phyloP scores from a whole-genome alignment of 2,113 vertebrate species.

The Cavia aperea region DNA sequence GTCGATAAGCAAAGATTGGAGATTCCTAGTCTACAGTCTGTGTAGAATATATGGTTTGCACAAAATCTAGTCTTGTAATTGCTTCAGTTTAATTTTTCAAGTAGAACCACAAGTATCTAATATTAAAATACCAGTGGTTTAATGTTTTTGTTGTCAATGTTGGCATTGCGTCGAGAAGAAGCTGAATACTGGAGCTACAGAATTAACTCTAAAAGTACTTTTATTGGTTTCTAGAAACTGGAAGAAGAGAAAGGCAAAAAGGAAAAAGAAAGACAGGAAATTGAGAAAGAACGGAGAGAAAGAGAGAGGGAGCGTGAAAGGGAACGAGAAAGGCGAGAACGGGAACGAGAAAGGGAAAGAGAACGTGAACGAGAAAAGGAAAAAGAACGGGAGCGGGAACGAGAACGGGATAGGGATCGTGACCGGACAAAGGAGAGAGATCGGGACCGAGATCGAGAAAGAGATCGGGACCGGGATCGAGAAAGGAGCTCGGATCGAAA shows the following conservation, averaged over 20 bases:
- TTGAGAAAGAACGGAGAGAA: constrained; percentile 94
- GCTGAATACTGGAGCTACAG: constrained; percentile 50
- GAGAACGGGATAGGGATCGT: constrained; percentile 88
- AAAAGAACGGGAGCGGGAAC: constrained; percentile 86
- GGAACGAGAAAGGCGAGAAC: constrained; percentile 93
- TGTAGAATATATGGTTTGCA: constrained; percentile 78
- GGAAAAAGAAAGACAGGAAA: constrained; percentile 95
- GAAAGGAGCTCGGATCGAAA: constrained; percentile 85
- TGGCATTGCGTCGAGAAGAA: constrained; percentile 72
- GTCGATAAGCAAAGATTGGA: constrained; percentile 75
- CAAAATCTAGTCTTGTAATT: constrained; percentile 78
- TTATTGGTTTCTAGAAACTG: constrained; percentile 96
- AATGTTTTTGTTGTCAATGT: constrained; percentile 73
- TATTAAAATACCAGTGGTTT: constrained; percentile 71
- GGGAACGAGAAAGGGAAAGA: constrained; percentile 93
- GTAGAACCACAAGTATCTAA: constrained; percentile 73
- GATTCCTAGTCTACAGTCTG: constrained; percentile 76
- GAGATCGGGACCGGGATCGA: constrained; percentile 86
- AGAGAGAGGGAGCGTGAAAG: constrained; percentile 95
- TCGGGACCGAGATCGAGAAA: constrained; percentile 83
- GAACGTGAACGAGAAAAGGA: constrained; percentile 85
- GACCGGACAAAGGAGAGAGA: constrained; percentile 85
- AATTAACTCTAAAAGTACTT: constrained; percentile 81
- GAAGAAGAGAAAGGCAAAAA: constrained; percentile 99
- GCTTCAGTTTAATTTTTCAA: constrained; percentile 74